Conservation (phyloP, 1,140 invertebrate genomes). For the Gonatopus flavifemur region DNA sequence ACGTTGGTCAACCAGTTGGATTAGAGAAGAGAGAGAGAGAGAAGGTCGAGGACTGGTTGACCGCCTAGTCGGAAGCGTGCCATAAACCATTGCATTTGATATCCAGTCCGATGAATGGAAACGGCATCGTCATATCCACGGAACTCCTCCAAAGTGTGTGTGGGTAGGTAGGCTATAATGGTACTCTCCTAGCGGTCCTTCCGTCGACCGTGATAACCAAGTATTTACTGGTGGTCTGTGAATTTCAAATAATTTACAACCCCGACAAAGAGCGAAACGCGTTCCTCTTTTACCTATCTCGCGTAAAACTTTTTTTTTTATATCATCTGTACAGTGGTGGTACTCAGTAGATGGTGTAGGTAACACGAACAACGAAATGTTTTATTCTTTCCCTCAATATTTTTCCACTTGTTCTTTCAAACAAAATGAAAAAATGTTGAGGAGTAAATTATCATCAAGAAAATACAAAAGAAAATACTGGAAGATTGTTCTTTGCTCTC, state of each 20-base stretch:
- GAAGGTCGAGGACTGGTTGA: constrained; percentile 37
- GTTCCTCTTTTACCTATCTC: too few relatives aligned
- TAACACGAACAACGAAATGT: too few relatives aligned
- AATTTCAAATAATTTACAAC: constrained; percentile 51
- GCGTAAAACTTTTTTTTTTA: too few relatives aligned
- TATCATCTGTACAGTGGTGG: too few relatives aligned
- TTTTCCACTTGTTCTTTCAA: too few relatives aligned
- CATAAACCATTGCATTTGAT: constrained; percentile 44
- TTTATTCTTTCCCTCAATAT: too few relatives aligned
- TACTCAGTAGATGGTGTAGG: too few relatives aligned
- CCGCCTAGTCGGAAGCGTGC: constrained; percentile 36
- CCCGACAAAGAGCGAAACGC: too few relatives aligned
- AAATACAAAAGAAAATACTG: too few relatives aligned
- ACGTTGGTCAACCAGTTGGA: constrained; percentile 29
- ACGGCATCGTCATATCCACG: constrained; percentile 33
- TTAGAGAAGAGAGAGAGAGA: constrained; percentile 30
- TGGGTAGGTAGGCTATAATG: constrained; percentile 47
- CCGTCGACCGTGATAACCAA: constrained; percentile 55
- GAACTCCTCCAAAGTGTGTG: constrained; percentile 27
- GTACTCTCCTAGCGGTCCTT: constrained; percentile 43
- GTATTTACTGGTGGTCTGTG: constrained; percentile 49
- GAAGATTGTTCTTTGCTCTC: too few relatives aligned
- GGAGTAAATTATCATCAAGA: too few relatives aligned
- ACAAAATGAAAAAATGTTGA: too few relatives aligned
- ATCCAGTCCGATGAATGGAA: constrained; percentile 45